These are phyloP conservation scores for Piaya cayana DNA, from an alignment of 2,113 vertebrate genomes.

Conservation along the genomic window DNA sequence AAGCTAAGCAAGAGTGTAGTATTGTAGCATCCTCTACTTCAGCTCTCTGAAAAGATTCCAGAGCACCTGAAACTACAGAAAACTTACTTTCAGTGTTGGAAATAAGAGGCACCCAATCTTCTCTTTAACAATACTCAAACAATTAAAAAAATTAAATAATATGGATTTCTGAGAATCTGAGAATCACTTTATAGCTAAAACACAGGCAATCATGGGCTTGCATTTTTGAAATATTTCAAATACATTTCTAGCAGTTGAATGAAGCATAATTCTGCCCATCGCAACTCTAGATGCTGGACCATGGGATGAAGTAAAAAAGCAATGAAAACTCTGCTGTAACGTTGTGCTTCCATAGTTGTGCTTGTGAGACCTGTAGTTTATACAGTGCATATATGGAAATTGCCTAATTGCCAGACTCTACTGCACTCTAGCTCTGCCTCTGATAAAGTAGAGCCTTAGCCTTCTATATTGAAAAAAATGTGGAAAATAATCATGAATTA, in stretches of 20 bases:
- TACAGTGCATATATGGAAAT: rapidly evolving
- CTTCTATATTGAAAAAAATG: background rate
- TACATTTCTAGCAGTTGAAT: background rate
- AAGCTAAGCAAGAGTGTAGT: background rate
- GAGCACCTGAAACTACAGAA: background rate
- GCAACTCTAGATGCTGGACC: background rate
- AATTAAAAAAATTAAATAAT: background rate
- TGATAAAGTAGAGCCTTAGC: background rate
- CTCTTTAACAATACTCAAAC: background rate
- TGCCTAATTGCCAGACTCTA: background rate
- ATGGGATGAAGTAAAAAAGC: background rate
- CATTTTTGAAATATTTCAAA: background rate
- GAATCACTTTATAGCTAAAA: background rate
- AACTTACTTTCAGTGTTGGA: background rate
- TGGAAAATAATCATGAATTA: background rate
- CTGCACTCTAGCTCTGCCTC: background rate
- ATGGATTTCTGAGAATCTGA: background rate
- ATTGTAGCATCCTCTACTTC: background rate
- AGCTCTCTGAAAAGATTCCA: background rate
- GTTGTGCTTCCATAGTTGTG: background rate
- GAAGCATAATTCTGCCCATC: background rate
- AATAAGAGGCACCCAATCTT: background rate
- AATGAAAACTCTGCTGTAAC: background rate
- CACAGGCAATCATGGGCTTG: background rate
- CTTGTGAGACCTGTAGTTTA: background rate